Base-by-base conservation (phyloP, 2,888 invertebrate genomes). In the Apodemia duryi region DNA sequence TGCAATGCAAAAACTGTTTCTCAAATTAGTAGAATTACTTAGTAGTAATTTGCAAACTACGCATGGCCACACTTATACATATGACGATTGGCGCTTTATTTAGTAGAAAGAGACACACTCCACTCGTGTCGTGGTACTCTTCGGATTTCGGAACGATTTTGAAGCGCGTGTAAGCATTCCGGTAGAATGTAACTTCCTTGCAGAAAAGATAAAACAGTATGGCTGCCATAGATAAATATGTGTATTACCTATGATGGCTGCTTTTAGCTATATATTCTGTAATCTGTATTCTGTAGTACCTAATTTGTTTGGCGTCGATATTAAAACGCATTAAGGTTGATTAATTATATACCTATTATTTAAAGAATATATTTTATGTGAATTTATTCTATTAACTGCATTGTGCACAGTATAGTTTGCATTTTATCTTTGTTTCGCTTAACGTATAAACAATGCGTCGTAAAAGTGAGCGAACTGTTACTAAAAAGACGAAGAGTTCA, bases 381-480 rank as follows among this genome's bases (percentile, higher is more conserved):
- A 49, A 1, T 49, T 49, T 49, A 49, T 13, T 49, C 6, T n/a
- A 6, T n/a, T n/a, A 10, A 49, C 13, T 6, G 4, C 21, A 21
- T 49, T 49, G 46, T 49, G 46, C 4, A n/a, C 6, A 49, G 2
- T 49, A 49, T 2, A 5, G 46, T n/a, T 49, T 13, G 5, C n/a
- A 13, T n/a, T 49, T n/a, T 13, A 35, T 35, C 35, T 35, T 35
- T 35, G 35, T 49, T 49, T 49, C n/a, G n/a, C n/a, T 6, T n/a
- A 49, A 49, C 46, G 46, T n/a, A n/a, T 29, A 67, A 62, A 79
- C 66, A 73, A 96, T 96, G 96, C 94, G 96, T 82, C 95, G 96
- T 74, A 95, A 95, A 88, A 96, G 95, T 83, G 95, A 96, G 93
- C 88, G 95, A 93, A 81, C 92, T 92, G 79, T 88, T 64, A 80